A percentile compares a stretch with the other conserved stretches of the same genome.
Evolutionary conservation across 2,113 vertebrate species (phyloP).

Genomic region (Anhinga rufa): DNA sequence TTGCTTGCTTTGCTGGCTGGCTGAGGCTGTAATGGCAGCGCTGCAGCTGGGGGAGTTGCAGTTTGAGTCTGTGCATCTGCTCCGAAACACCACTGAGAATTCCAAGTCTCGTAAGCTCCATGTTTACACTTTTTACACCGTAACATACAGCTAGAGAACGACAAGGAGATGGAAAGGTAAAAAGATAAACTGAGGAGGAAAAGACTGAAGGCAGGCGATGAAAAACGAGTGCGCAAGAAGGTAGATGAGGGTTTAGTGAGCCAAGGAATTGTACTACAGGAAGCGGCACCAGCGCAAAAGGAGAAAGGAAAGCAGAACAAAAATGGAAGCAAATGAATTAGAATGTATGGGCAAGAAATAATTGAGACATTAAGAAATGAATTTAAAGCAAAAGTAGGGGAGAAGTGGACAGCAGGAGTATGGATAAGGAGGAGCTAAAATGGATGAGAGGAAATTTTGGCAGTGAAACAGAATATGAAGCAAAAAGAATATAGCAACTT

Average conservation of each 20-base stretch:
- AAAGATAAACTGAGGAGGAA: not conserved
- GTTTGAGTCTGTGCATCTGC: not conserved
- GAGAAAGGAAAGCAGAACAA: not conserved
- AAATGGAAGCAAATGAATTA: not conserved
- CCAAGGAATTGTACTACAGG: fast-evolving
- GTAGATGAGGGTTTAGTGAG: not conserved
- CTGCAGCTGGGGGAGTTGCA: conserved; percentile 11
- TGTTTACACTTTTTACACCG: fast-evolving
- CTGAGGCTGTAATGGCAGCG: conserved; percentile 24
- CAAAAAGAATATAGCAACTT: not conserved
- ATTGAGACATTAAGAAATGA: not conserved
- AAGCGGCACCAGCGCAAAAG: not conserved
- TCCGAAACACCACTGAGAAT: not conserved
- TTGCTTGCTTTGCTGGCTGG: not conserved
- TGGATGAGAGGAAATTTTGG: not conserved
- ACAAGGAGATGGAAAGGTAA: not conserved
- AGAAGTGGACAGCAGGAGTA: not conserved
- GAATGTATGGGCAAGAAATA: not conserved
- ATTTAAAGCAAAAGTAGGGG: not conserved
- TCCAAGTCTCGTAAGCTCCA: not conserved
- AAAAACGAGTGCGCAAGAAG: not conserved
- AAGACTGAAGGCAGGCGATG: not conserved
- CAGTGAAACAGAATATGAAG: not conserved
- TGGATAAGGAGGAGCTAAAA: not conserved
- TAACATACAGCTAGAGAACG: not conserved